Evolutionary conservation across 2,888 invertebrate species (phyloP).

Genomic region (Chrysolina americana): DNA sequence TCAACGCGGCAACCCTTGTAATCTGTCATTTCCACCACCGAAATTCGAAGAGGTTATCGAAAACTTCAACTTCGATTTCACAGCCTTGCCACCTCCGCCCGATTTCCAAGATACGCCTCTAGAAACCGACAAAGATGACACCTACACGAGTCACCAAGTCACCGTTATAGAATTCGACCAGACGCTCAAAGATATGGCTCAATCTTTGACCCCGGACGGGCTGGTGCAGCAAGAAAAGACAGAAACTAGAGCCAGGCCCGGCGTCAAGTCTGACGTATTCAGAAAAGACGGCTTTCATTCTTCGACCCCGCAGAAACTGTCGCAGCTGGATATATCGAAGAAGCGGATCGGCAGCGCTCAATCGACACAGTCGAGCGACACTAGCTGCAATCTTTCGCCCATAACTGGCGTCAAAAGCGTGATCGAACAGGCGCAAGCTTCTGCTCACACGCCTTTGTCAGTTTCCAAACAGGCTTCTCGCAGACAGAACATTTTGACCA

Average conservation of each 20-base stretch:
- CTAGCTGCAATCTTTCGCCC: conserved; percentile 40
- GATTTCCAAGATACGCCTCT: conserved; percentile 50
- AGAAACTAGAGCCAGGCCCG: neutral
- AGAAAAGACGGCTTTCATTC: neutral
- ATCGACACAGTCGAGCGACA: neutral
- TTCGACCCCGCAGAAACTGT: neutral
- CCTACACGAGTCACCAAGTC: conserved; percentile 24
- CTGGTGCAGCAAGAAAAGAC: conserved; percentile 15
- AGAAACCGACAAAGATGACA: conserved; percentile 11
- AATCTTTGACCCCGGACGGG: conserved; percentile 28
- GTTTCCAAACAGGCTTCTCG: conserved; percentile 51
- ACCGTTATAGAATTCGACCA: conserved; percentile 23
- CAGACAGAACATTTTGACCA: conserved; percentile 51
- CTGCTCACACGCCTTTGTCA: neutral
- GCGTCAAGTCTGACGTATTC: conserved; percentile 15
- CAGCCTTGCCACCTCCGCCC: conserved; percentile 52
- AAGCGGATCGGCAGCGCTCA: neutral
- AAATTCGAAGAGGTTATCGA: conserved; percentile 23
- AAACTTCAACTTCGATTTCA: conserved; percentile 39
- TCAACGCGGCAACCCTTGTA: conserved; percentile 1
- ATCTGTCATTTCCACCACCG: neutral
- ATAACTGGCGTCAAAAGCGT: conserved; percentile 36
- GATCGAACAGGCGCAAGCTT: conserved; percentile 18
- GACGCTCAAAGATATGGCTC: conserved; percentile 19
- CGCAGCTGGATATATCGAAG: neutral